Base-by-base conservation (phyloP, 2,113 vertebrate species). In the Anarrhichthys ocellatus region DNA sequence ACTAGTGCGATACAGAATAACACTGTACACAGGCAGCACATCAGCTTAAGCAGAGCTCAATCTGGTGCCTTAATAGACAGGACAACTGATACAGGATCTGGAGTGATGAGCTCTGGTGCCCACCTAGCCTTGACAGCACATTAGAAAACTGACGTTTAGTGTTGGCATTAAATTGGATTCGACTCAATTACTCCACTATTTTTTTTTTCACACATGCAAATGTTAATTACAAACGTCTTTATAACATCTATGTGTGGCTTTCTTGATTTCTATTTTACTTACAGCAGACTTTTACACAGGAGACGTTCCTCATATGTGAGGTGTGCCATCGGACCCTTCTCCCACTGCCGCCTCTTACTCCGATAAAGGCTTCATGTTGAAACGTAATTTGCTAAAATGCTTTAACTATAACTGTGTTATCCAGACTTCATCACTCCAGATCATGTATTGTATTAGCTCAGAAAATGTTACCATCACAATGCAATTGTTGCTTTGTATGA, bases 361-460 rank as follows among this genome's bases (percentile, higher is more conserved):
- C n/a, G 9, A 13, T 15, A 14, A 27, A 24, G 54, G 54, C 9
- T 24, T 56, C 10, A 24, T 56, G 54, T 56, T 24, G n/a, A 56
- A 24, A 56, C 22, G 10, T 24, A 4, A 56, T 24, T 56, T 56
- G 10, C n/a, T 27, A 11, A 58, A 56, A 24, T 11, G 54, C n/a
- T 56, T 24, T 61, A 40, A 40, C 62, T 40, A 40, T 15, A 65
- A 24, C 40, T 27, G 66, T 29, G 9, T 52, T 9, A 68, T 62
- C 46, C 29, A 70, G 48, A 54, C 48, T 14, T 71, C 69, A 59
- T 29, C 13, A 36, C 32, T 34, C 27, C 67, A 69, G 65, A 67
- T 68, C 6, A 56, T 54, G 20, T 38, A 34, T 38, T 70, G 20
- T 70, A 14, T 48, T 54, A 52, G 18, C 27, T 8, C 27, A 69